Evolutionary conservation across 2,113 vertebrate species (phyloP).

Genomic region (Urocitellus parryii): DNA sequence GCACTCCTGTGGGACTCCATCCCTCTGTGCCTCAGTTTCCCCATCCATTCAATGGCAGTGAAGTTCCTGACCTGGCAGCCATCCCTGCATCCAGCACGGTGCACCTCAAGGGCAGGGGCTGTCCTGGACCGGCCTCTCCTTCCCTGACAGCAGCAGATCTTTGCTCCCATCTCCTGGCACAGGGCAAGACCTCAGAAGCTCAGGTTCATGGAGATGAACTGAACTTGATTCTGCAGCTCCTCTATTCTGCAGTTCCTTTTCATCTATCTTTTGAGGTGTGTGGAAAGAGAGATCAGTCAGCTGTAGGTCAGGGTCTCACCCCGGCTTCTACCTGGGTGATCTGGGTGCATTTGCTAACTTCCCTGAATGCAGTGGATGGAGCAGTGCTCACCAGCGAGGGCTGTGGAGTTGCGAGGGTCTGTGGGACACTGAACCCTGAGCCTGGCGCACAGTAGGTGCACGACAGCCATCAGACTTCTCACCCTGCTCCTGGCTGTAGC

Average conservation of each 20-base stretch:
- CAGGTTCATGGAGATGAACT: neutral
- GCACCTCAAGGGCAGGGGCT: neutral
- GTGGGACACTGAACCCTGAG: fast-evolving
- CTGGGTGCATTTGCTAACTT: neutral
- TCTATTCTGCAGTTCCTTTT: neutral
- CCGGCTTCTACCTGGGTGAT: neutral
- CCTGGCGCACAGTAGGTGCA: neutral
- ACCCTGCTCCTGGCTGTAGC: neutral
- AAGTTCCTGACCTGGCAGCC: fast-evolving
- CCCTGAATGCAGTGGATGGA: neutral
- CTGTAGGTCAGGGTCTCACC: neutral
- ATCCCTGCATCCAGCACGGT: neutral
- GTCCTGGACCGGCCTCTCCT: neutral
- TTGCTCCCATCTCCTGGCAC: fast-evolving
- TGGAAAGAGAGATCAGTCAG: neutral
- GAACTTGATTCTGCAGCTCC: neutral
- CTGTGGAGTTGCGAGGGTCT: neutral
- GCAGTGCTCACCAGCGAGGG: neutral
- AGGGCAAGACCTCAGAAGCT: neutral
- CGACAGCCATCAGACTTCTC: neutral
- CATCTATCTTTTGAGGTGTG: neutral
- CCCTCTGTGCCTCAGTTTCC: neutral
- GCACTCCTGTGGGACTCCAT: neutral
- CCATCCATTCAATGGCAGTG: neutral
- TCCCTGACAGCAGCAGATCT: fast-evolving